Percentiles rank a stretch among this genome's conserved stretches.
phyloP scores from a whole-genome alignment of 2,113 vertebrate genomes.

The Periophthalmodon schlosseri region DNA sequence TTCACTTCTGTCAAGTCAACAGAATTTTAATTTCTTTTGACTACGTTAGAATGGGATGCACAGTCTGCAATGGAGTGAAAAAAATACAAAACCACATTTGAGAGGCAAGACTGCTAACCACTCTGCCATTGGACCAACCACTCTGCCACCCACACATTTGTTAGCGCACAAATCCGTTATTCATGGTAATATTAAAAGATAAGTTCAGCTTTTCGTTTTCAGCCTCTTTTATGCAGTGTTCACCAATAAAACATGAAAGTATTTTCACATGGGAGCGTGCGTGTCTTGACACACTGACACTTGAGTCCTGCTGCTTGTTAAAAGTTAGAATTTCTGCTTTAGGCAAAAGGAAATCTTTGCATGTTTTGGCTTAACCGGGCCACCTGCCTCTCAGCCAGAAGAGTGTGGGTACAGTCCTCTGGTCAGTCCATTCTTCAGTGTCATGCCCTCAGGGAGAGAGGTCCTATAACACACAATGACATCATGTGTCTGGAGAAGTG shows the following conservation, averaged over 20 bases:
- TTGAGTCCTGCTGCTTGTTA: neutral
- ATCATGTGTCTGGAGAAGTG: neutral
- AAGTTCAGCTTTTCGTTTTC: no score
- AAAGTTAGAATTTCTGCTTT: neutral
- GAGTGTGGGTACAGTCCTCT: neutral
- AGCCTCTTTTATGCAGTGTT: no score
- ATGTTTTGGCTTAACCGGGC: neutral
- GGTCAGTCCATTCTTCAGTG: neutral
- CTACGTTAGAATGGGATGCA: no score
- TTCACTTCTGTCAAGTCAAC: no score
- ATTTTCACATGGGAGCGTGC: neutral
- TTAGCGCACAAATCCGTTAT: no score
- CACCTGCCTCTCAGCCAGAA: neutral
- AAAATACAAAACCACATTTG: no score
- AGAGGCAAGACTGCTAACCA: no score
- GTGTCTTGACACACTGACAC: neutral
- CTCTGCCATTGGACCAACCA: no score
- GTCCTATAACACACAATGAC: neutral
- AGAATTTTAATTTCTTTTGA: no score
- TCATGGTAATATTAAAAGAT: no score
- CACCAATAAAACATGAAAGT: neutral
- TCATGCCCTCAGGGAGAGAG: neutral
- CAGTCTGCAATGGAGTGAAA: no score
- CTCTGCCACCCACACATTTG: no score
- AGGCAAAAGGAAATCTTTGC: conserved; percentile 4